These are phyloP conservation scores for Orbicella faveolata DNA, from an alignment of 64 coral and sea anemone genomes.

Conservation along the genomic window DNA sequence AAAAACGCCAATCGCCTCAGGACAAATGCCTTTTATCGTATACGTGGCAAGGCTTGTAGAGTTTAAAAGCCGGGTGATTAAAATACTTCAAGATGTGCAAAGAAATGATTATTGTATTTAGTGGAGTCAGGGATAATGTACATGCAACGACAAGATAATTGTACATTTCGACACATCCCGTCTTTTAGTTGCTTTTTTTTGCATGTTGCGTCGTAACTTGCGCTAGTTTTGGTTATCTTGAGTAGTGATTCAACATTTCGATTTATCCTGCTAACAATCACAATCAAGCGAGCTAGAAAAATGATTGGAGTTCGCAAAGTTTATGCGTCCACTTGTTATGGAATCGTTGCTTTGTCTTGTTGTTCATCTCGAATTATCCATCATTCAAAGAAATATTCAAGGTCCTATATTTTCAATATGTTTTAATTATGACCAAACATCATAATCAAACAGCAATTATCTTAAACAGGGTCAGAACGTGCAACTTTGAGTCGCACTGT, in stretches of 20 bases:
- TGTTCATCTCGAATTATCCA: not conserved
- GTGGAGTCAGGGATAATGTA: not conserved
- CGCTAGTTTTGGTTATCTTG: not conserved
- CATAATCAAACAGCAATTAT: not conserved
- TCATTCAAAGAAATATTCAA: no score
- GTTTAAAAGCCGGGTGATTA: not conserved
- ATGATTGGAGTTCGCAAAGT: no score
- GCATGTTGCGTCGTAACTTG: not conserved
- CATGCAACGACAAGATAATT: not conserved
- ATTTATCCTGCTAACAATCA: not conserved
- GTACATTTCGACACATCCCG: not conserved
- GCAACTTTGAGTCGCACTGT: no score
- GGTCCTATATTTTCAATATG: not conserved
- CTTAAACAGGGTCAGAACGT: no score
- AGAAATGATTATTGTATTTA: not conserved
- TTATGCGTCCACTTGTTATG: no score
- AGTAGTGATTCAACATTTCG: not conserved
- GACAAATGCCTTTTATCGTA: not conserved
- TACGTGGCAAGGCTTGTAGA: not conserved
- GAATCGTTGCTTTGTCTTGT: not conserved
- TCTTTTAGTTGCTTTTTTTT: not conserved
- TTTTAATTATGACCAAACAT: slow-evolving; percentile 10
- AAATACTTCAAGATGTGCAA: not conserved
- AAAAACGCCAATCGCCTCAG: not conserved
- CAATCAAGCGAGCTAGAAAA: not conserved